Conservation (phyloP, 1,140 invertebrate genomes). For the Hesperophylax magnus region DNA sequence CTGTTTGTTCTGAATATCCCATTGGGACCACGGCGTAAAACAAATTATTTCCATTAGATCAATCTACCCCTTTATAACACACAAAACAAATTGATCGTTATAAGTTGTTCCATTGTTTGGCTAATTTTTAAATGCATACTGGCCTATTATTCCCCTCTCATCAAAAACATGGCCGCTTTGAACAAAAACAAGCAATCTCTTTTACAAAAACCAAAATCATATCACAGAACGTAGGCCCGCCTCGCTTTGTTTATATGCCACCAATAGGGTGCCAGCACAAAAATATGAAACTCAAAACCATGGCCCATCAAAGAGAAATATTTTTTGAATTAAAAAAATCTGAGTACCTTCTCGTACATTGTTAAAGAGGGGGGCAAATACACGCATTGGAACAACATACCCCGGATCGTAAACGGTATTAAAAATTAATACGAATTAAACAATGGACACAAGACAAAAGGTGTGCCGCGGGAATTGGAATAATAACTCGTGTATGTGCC, state of each 20-base stretch:
- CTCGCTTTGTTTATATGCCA: conserved; percentile 24
- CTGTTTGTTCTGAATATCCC: too few relatives aligned
- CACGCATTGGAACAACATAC: background rate
- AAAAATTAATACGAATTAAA: conserved; percentile 55
- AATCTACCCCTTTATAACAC: too few relatives aligned
- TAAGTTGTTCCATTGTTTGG: conserved; percentile 17
- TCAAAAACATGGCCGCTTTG: conserved; percentile 16
- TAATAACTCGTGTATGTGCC: conserved; percentile 19
- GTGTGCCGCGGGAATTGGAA: conserved; percentile 21
- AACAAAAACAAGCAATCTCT: conserved; percentile 1
- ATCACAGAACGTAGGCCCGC: conserved; percentile 18
- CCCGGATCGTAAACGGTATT: conserved; percentile 43
- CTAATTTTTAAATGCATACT: conserved; percentile 31
- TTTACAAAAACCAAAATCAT: background rate
- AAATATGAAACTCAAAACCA: conserved; percentile 37
- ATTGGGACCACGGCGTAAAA: too few relatives aligned
- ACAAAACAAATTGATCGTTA: background rate
- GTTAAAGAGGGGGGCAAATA: background rate
- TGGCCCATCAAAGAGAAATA: conserved; percentile 9
- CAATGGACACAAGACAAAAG: conserved; percentile 42
- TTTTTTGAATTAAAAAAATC: conserved; percentile 22
- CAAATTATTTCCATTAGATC: too few relatives aligned
- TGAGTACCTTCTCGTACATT: background rate
- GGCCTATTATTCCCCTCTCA: background rate
- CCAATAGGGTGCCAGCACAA: conserved; percentile 16